phyloP scores from a whole-genome alignment of 92 coral and sea anemone genomes.

The Porites rus region DNA sequence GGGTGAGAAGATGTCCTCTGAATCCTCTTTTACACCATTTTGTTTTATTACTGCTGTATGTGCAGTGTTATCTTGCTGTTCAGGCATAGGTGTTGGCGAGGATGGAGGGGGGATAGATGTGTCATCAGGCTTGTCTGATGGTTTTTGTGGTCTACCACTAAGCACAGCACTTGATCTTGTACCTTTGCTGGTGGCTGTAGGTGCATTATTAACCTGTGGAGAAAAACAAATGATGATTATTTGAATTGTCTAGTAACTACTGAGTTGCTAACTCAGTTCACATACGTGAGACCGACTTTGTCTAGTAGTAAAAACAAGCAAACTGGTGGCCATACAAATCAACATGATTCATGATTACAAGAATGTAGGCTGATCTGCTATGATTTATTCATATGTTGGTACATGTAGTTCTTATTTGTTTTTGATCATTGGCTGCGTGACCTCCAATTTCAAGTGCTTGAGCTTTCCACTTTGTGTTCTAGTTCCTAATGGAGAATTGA shows the following conservation, averaged over 20 bases:
- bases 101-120: conserved; percentile 1
- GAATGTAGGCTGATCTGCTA: too few relatives aligned
- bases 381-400: too few relatives aligned
- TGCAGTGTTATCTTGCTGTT: conserved; percentile 2
- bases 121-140: conserved; percentile 1
- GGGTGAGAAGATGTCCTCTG: conserved; percentile 89
- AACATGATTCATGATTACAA: too few relatives aligned
- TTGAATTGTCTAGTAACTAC: background rate
- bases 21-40: conserved; percentile 87
- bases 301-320: too few relatives aligned
- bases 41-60: conserved; percentile 57
- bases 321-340: too few relatives aligned
- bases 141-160: conserved; percentile 22
- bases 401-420: too few relatives aligned
- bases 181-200: conserved; percentile 3
- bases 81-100: conserved; percentile 11
- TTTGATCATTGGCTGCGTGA: too few relatives aligned
- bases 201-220: conserved; percentile 50
- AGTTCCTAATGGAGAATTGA: too few relatives aligned
- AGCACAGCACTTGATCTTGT: conserved; percentile 57
- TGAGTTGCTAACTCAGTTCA: background rate
- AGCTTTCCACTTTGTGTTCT: too few relatives aligned
- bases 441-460: too few relatives aligned
- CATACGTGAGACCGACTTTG: background rate
- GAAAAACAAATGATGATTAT: background rate